Base-by-base conservation (phyloP, 2,797 vertebrate species). In the Aphelocoma californica region DNA sequence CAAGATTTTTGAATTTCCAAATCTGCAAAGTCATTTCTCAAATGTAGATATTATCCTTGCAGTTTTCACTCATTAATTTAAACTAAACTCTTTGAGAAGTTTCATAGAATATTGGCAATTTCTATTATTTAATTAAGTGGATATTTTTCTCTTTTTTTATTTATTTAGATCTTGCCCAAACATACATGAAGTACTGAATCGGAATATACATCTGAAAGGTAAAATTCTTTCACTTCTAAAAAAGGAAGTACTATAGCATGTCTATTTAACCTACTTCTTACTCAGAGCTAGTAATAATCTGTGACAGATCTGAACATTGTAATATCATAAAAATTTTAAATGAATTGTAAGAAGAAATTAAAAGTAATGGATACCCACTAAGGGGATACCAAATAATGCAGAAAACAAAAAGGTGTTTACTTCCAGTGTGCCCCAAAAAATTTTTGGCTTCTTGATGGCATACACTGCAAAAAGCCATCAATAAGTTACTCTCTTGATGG, bases 161-260 rank as follows among this genome's bases (percentile, higher is more conserved):
- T 3, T 48, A 61, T 96, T 92, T 95, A 98, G 98, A 79, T 98
- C 96, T 26, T 97, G 94, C 84, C 91, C 95, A 24, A 83, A 14
- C 23, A 18, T 73, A 18, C 15, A 28, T 28, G 38, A 86, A 83
- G 47, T 42, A 75, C 95, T 90, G 96, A 90, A 96, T 88, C 80
- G 2, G 2, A 70, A 89, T 53, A n/a, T 12, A 28, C n/a, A 45
- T 12, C 69, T 6, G 2, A 86, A 73, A 94, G 90, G 91, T 96
- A 97, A 96, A 92, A 81, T 54, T 54, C 13, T 40, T 70, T 65
- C 34, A 38, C 6, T 47, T 31, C 9, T 79, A 40, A 45, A 74
- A 73, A 81, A 58, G 7, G 4, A 87, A 83, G 18, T n/a, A 47
- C 23, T 61, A 29, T 6, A 85, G 19, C 14, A 7, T 31, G 20